Evolutionary conservation across 2,888 invertebrate genomes (phyloP).

Genomic region (Mycalesis mineus): DNA sequence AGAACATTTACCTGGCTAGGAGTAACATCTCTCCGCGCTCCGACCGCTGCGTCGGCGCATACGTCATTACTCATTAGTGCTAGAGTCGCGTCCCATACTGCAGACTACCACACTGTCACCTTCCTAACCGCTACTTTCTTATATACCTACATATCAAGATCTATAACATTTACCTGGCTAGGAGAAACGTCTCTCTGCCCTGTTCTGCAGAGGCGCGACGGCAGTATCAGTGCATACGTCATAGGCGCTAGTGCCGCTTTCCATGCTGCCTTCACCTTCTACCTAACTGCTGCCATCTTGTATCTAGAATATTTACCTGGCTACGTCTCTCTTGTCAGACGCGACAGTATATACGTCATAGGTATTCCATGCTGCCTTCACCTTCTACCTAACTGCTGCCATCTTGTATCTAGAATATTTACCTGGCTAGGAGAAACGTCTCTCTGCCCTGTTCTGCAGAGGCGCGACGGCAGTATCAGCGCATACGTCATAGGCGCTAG

Average conservation of each 20-base stretch:
- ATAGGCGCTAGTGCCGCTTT: conserved; percentile 63
- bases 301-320: conserved; percentile 39
- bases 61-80: not conserved
- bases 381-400: conserved; percentile 59
- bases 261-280: conserved; percentile 66
- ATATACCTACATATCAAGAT: conserved; percentile 18
- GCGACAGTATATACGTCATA: conserved; percentile 49
- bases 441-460: conserved; percentile 40
- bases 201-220: conserved; percentile 58
- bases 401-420: conserved; percentile 1
- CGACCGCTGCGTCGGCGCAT: conserved; percentile 64
- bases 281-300: conserved; percentile 53
- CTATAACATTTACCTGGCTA: conserved; percentile 46
- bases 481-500: conserved; percentile 67
- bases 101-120: conserved; percentile 27
- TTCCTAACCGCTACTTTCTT: conserved; percentile 59
- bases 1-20: conserved; percentile 51
- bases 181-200: conserved; percentile 48
- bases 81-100: conserved; percentile 28
- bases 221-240: conserved; percentile 71
- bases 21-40: conserved; percentile 45
- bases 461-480: conserved; percentile 71
- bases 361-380: conserved; percentile 45
- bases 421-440: conserved; percentile 62
- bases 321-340: too few species aligned